A percentile compares a stretch with the other conserved stretches of the same genome.
phyloP scores from a whole-genome alignment of 2,113 vertebrate genomes.

The Cyprinodon tularosa region DNA sequence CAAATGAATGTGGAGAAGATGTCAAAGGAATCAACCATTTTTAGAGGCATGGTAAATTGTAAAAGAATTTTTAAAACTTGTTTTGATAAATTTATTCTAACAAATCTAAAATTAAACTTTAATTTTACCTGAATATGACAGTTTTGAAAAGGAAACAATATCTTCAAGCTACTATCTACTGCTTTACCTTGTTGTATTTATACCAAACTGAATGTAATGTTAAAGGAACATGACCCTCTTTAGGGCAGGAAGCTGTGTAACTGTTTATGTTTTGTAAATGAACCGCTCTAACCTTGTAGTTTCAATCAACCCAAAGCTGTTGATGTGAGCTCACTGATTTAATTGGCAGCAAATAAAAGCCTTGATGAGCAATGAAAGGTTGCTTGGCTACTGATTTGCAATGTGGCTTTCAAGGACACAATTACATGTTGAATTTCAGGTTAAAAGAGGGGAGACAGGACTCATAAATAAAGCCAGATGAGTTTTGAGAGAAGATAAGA shows the following conservation, averaged over 20 bases:
- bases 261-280: conserved; percentile 37
- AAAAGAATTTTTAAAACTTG: too few species aligned
- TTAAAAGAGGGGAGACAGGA: conserved; percentile 45
- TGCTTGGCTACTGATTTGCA: conserved; percentile 87
- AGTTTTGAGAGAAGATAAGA: conserved; percentile 40
- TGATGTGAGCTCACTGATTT: conserved; percentile 55
- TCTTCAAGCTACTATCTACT: too few species aligned
- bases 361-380: conserved; percentile 89
- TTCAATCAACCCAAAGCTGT: conserved; percentile 31
- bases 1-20: too few species aligned
- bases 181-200: neutral
- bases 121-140: too few species aligned
- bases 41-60: too few species aligned
- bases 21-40: too few species aligned
- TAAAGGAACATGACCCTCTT: neutral
- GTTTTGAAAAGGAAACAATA: too few species aligned
- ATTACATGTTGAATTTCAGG: conserved; percentile 85
- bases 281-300: conserved; percentile 31
- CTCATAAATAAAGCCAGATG: conserved; percentile 43
- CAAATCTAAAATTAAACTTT: too few species aligned
- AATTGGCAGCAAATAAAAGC: conserved; percentile 87
- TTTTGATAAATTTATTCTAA: too few species aligned
- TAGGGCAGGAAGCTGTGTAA: neutral
- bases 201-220: neutral
- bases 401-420: conserved; percentile 83